A percentile compares a stretch with the other conserved stretches of the same genome.
Conservation (phyloP, 2,113 vertebrate genomes). For the Pelobates fuscus region DNA sequence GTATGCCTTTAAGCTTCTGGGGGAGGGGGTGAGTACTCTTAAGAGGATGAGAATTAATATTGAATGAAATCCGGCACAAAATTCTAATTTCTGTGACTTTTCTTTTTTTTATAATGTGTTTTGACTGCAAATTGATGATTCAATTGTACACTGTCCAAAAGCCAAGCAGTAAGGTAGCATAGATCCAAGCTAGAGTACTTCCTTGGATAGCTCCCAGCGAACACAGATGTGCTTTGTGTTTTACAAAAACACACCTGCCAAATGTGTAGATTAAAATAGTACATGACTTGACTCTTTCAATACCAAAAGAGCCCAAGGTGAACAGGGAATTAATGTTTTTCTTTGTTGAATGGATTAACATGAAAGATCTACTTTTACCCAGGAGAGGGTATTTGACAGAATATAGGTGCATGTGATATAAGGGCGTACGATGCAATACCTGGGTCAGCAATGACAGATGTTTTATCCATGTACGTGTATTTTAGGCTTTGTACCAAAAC, state of each 20-base stretch:
- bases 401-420: too few species aligned
- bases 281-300: slow-evolving; percentile 20
- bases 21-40: too few species aligned
- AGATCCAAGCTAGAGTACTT: slow-evolving; percentile 55
- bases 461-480: too few species aligned
- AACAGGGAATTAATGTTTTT: too few species aligned
- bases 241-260: slow-evolving; percentile 63
- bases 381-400: too few species aligned
- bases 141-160: slow-evolving; percentile 54
- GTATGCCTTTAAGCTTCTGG: too few species aligned
- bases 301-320: neutral
- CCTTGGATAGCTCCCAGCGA: slow-evolving; percentile 57
- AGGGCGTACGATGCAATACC: too few species aligned
- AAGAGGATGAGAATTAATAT: neutral
- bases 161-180: slow-evolving; percentile 45
- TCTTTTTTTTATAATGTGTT: slow-evolving; percentile 37
- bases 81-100: neutral
- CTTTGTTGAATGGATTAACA: too few species aligned
- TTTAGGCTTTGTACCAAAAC: too few species aligned
- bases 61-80: neutral
- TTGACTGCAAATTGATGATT: slow-evolving; percentile 56
- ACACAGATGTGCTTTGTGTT: slow-evolving; percentile 59
- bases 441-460: too few species aligned
- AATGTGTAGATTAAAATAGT: slow-evolving; percentile 58
- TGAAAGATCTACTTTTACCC: too few species aligned